Evolutionary conservation across 2,888 invertebrate species (phyloP), one percentile per base, ranked within the genome.

Genomic region (Drosophila multiciliata): DNA sequence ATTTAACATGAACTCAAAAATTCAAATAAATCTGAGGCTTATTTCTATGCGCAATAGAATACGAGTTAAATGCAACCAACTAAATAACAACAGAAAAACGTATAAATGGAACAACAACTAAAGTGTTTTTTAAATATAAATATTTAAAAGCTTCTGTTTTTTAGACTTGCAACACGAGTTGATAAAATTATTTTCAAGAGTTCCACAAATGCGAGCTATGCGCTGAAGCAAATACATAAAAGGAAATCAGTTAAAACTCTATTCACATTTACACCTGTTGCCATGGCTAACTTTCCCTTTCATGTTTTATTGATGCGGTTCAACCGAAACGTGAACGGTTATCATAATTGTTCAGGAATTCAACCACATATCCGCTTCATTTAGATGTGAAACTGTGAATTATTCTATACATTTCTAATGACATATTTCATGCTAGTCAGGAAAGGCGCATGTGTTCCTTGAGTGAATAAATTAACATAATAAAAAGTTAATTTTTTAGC

Each of bases 371-470:
- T 32, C 15, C 32, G 26, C 17, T 29, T 50, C 50, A 29, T 50
- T n/a, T 50, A 12, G 17, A n/a, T 29, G 20, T 29, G 29, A 38
- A 45, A 12, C 26, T 48, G 7, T 35, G 17, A 42, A 50, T 63
- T 57, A 64, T 58, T 29, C 26, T 15, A 53, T 26, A 52, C 50
- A 64, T 70, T 50, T 12, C 15, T 23, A 73, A 70, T 64, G 60
- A 26, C 40, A 52, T 45, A 45, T 8, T 54, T 38, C 20, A 40
- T 55, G 35, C 42, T 50, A 8, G 23, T 17, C 48, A 12, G 0
- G 11, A 17, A 23, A 20, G 23, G 2, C 0, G 2, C 3, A 49
- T 29, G 26, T 36, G n/a, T 29, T 49, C 9, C 3, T 38, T 15
- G n/a, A 12, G 12, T 40, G 32, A 57, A 40, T 57, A 57, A 42